Base-by-base conservation (phyloP, 2,888 invertebrate genomes). In the Emmelina monodactyla region DNA sequence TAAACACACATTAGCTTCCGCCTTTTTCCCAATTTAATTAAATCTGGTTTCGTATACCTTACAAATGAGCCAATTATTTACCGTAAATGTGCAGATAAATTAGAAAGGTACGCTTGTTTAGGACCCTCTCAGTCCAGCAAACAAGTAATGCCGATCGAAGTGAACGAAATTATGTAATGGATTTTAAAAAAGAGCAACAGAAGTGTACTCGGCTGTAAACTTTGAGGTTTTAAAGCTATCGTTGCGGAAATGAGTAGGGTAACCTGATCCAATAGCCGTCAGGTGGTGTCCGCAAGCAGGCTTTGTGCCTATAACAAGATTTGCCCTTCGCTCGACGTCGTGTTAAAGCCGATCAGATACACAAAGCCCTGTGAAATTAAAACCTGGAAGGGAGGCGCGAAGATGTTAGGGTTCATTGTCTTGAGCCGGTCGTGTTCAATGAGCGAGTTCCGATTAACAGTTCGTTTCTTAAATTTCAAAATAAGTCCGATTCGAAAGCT, bases 271-370 rank as follows among this genome's bases (percentile, higher is more conserved):
- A 49, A 49, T 50, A 57, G 61, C 58, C 32, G 61, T 64, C 51
- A 53, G 56, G 47, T 52, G 49, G 25, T 12, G 57, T 54, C 55
- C 50, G 47, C 44, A 39, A 38, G 39, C 32, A 29, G 49, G 53
- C 50, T 62, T 67, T 66, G 61, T 65, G 53, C 59, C 45, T 71
- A n/a, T n/a, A 73, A 72, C 69, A 61, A 73, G 75, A 73, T 73
- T 66, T 58, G 53, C 55, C 49, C 52, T 53, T 49, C 49, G 42
- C 45, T 53, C 49, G 50, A 31, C 43, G 45, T 48, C 49, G 47
- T 38, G 51, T 58, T 58, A 58, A 60, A 58, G 58, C 53, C 52
- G 51, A 56, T 53, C 50, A 41, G 39, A 40, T 40, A 41, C 49
- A 59, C 58, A 63, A 66, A 62, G 54, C 50, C 47, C 45, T 50